Percentiles rank a stretch among this genome's conserved stretches.
phyloP scores from a whole-genome alignment of 2,888 invertebrate species.

The Drosophila sordidapex region DNA sequence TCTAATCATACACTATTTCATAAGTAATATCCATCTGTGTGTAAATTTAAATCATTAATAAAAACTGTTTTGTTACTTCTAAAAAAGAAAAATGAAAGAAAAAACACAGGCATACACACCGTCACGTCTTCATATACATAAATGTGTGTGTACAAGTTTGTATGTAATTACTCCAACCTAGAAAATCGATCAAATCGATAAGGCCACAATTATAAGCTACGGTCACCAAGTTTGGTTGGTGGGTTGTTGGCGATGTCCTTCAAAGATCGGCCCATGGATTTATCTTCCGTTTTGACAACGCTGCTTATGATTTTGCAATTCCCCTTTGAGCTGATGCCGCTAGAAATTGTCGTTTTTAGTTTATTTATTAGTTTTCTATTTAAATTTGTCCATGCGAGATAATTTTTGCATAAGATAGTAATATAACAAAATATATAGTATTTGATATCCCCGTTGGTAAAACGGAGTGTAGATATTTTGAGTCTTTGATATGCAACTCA shows the following conservation, averaged over 20 bases:
- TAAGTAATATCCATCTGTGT: constrained; percentile 35
- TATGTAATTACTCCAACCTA: no score
- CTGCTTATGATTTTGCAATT: not conserved
- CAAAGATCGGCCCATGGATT: not conserved
- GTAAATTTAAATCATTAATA: constrained; percentile 47
- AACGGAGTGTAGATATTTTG: not conserved
- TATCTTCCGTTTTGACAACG: not conserved
- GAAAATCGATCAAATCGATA: no score
- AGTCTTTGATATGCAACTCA: not conserved
- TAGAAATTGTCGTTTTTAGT: no score
- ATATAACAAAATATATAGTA: no score
- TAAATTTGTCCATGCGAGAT: no score
- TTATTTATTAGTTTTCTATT: no score
- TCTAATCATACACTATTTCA: constrained; percentile 18
- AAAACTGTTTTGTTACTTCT: constrained; percentile 68
- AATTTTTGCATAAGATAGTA: no score
- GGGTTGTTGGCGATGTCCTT: not conserved
- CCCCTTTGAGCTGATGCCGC: no score
- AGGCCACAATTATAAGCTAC: not conserved
- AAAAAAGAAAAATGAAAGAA: constrained; percentile 6
- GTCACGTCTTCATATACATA: no score
- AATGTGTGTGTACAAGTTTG: no score
- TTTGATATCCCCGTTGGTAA: no score
- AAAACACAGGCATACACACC: not conserved
- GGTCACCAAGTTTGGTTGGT: not conserved